Conservation (phyloP, 2,888 invertebrate species). For the Psococerastis gibbosa region DNA sequence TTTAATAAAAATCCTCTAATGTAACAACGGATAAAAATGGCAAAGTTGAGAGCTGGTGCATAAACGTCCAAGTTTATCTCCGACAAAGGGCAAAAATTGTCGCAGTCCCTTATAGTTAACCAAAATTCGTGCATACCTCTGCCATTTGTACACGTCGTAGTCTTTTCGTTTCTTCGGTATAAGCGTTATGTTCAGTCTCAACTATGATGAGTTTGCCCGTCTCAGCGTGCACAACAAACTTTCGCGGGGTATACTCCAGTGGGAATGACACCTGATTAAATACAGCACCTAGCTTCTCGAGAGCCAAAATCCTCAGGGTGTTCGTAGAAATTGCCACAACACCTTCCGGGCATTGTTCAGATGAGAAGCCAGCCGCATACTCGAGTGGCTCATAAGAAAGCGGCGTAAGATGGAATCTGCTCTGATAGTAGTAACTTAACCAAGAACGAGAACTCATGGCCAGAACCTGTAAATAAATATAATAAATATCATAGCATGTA, state of each 20-base stretch:
- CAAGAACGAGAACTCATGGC: slow-evolving; percentile 97
- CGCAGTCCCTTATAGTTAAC: too few species aligned
- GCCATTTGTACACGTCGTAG: slow-evolving; percentile 91
- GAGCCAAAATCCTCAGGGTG: slow-evolving; percentile 85
- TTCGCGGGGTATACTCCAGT: slow-evolving; percentile 87
- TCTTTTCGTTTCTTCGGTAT: slow-evolving; percentile 90
- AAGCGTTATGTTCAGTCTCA: slow-evolving; percentile 97
- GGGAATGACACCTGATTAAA: slow-evolving; percentile 92
- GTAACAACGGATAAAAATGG: background rate
- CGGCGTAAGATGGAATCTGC: slow-evolving; percentile 86
- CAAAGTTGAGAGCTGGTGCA: too few species aligned
- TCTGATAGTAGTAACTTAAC: slow-evolving; percentile 97
- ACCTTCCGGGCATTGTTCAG: slow-evolving; percentile 97
- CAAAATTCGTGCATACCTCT: too few species aligned
- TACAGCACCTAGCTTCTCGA: slow-evolving; percentile 95
- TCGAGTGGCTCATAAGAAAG: slow-evolving; percentile 92
- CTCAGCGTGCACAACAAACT: slow-evolving; percentile 83
- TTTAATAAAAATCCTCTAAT: background rate
- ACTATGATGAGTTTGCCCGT: slow-evolving; percentile 76
- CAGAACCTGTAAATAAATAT: slow-evolving; percentile 33
- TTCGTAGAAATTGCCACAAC: slow-evolving; percentile 98
- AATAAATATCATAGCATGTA: background rate
- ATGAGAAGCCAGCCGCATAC: slow-evolving; percentile 87
- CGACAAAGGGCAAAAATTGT: too few species aligned
- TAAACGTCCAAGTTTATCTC: too few species aligned